phyloP scores from a whole-genome alignment of 1,140 invertebrate species.

The Diabrotica undecimpunctata region DNA sequence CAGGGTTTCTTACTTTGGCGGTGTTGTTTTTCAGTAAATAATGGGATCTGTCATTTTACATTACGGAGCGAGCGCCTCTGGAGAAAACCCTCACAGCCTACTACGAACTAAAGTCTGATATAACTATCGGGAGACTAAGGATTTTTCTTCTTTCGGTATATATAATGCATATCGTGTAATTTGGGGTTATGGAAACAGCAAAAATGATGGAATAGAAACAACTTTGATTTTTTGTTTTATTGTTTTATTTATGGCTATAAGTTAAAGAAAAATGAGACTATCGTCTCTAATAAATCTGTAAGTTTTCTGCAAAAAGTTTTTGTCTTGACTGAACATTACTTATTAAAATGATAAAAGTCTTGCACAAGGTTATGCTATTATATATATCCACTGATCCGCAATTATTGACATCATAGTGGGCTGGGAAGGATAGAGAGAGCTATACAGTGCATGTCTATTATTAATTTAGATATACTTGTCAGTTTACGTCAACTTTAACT shows the following conservation, averaged over 20 bases:
- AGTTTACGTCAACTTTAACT: too few relatives aligned
- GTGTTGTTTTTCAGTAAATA: slow-evolving; percentile 49
- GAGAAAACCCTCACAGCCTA: slow-evolving; percentile 34
- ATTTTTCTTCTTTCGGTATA: slow-evolving; percentile 14
- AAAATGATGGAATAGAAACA: slow-evolving; percentile 8
- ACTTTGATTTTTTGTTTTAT: slow-evolving; percentile 6
- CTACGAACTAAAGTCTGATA: slow-evolving; percentile 23
- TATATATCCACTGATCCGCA: too few relatives aligned
- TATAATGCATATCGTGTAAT: slow-evolving; percentile 13
- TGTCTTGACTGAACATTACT: too few relatives aligned
- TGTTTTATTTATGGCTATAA: background rate
- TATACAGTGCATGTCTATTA: too few relatives aligned
- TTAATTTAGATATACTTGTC: too few relatives aligned
- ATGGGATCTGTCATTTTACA: slow-evolving; percentile 49
- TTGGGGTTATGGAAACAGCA: slow-evolving; percentile 7
- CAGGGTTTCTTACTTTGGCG: slow-evolving; percentile 45
- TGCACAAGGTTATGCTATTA: too few relatives aligned
- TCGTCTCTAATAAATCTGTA: too few relatives aligned
- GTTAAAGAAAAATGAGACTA: background rate
- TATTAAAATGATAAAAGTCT: too few relatives aligned
- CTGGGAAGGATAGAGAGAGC: too few relatives aligned
- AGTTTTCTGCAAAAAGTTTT: too few relatives aligned
- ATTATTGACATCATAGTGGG: too few relatives aligned
- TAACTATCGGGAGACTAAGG: slow-evolving; percentile 12
- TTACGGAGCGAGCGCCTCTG: slow-evolving; percentile 39